Percentiles rank a stretch among this genome's conserved stretches.
These are phyloP conservation scores for Drosophila aldrichi DNA, from an alignment of 2,888 invertebrate genomes.

Conservation along the genomic window DNA sequence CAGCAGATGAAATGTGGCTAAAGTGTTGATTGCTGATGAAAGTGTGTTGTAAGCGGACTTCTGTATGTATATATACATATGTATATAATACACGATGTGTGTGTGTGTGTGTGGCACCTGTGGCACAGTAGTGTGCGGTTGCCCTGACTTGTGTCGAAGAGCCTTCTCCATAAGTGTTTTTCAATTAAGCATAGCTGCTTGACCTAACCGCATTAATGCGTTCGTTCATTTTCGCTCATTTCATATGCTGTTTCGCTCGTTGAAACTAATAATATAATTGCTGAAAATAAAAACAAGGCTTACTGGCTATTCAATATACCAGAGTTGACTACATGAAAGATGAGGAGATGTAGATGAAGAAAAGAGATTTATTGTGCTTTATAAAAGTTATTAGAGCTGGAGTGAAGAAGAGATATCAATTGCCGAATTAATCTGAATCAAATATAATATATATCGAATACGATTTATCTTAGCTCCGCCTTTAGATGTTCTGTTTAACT, in stretches of 20 bases:
- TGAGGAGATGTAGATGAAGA: background rate
- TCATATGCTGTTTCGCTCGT: constrained; percentile 59
- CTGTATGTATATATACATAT: background rate
- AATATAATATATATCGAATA: no score
- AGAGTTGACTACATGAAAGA: no score
- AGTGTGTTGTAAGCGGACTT: constrained; percentile 32
- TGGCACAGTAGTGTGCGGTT: constrained; percentile 48
- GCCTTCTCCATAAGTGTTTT: constrained; percentile 66
- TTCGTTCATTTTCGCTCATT: constrained; percentile 48
- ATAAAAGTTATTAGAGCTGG: background rate
- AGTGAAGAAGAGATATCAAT: background rate
- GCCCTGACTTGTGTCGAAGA: constrained; percentile 46
- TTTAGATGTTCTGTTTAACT: background rate
- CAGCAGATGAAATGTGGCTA: constrained; percentile 6
- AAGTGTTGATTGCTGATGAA: constrained; percentile 59
- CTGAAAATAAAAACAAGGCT: constrained; percentile 1
- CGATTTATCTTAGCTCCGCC: no score
- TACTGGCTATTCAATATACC: background rate
- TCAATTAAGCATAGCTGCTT: constrained; percentile 61
- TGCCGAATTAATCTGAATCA: background rate
- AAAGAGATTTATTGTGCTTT: background rate
- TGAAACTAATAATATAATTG: constrained; percentile 14
- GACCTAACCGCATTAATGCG: constrained; percentile 19
- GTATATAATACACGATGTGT: background rate
- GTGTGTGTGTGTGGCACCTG: constrained; percentile 1